A percentile compares a stretch with the other conserved stretches of the same genome.
Conservation (phyloP, 2,797 vertebrate species). For the Aulostomus chinensis region DNA sequence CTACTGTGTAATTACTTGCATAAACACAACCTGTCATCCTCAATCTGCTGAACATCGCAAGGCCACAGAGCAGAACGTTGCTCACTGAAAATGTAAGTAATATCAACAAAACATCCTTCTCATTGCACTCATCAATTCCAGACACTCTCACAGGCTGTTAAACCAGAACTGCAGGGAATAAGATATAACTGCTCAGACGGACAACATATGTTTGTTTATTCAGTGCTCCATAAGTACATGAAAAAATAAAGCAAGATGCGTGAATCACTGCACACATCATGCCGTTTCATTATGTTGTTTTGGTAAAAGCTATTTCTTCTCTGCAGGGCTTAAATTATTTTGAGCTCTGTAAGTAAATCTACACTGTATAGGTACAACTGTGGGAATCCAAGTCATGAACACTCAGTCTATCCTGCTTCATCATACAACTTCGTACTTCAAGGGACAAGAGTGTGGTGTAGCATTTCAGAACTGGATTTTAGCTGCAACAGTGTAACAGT, state of each 20-base stretch:
- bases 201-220: conserved; percentile 7
- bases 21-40: conserved; percentile 70
- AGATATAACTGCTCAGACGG: neutral
- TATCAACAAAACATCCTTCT: conserved; percentile 34
- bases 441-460: too few relatives aligned
- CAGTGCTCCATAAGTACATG: neutral
- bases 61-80: conserved; percentile 42
- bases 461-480: too few relatives aligned
- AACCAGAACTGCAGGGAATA: neutral
- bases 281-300: too few relatives aligned
- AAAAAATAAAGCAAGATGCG: conserved; percentile 4
- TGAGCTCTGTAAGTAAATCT: too few relatives aligned
- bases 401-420: too few relatives aligned
- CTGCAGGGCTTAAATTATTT: too few relatives aligned
- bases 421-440: too few relatives aligned
- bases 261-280: too few relatives aligned
- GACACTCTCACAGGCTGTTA: neutral
- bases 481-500: too few relatives aligned
- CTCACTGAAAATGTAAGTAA: conserved; percentile 19
- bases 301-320: too few relatives aligned
- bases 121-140: conserved; percentile 17
- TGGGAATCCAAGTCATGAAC: too few relatives aligned
- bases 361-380: too few relatives aligned
- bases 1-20: conserved; percentile 74
- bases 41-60: conserved; percentile 54